These are phyloP conservation scores for Rhincodon typus DNA, from an alignment of 2,797 vertebrate species.

Conservation along the genomic window DNA sequence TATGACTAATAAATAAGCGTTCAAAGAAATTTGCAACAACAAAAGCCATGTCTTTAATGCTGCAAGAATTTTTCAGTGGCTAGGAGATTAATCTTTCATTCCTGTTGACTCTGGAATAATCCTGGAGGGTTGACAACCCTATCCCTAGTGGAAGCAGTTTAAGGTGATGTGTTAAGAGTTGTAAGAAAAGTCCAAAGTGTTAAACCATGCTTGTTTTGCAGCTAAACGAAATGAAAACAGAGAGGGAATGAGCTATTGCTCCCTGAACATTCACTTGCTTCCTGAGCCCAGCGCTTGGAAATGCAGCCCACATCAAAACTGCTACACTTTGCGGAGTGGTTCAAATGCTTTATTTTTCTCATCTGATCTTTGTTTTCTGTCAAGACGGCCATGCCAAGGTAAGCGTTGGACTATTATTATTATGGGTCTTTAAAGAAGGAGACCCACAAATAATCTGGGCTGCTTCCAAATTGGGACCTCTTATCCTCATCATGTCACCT, in stretches of 20 bases:
- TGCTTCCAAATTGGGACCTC: not conserved
- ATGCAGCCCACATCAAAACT: too few relatives aligned
- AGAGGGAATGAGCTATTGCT: not conserved
- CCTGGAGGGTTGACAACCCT: not conserved
- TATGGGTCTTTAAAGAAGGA: not conserved
- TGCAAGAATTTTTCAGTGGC: not conserved
- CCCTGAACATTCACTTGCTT: not conserved
- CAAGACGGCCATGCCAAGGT: too few relatives aligned
- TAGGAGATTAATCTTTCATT: not conserved
- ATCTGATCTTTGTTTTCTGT: not conserved
- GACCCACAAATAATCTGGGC: not conserved
- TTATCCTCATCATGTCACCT: not conserved
- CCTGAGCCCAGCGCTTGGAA: not conserved
- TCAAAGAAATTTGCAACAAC: not conserved
- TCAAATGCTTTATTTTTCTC: not conserved
- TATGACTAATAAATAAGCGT: not conserved
- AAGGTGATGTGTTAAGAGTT: not conserved
- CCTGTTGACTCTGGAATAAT: not conserved
- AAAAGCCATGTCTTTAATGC: not conserved
- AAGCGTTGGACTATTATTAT: too few relatives aligned
- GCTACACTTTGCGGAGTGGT: not conserved
- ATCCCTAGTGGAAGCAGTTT: not conserved
- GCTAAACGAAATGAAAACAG: not conserved
- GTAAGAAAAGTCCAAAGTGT: not conserved
- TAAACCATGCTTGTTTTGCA: not conserved